Base-by-base conservation (phyloP, 2,113 vertebrate genomes). In the Columba janthina region DNA sequence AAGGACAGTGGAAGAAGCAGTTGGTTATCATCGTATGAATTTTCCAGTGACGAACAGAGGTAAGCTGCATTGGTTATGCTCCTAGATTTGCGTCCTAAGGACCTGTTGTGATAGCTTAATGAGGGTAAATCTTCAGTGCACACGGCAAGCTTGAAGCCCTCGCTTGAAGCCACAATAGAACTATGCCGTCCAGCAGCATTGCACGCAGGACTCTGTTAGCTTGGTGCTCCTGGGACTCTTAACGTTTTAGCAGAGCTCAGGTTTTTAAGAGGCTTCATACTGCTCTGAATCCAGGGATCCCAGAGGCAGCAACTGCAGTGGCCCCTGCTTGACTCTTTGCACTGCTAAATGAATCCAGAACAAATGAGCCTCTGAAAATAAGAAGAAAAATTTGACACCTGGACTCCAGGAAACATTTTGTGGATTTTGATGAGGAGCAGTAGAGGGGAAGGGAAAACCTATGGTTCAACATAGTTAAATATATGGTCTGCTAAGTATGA, bases 311-410 rank as follows among this genome's bases (percentile, higher is more conserved):
- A 36, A 90, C 70, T 84, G 79, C 72, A 72, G 65, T 84, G 88
- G 93, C 95, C 94, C 66, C 88, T 90, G 86, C 88, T 34, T 95
- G 90, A 94, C 83, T 95, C 91, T 29, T 50, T 66, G 77, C 13
- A 0, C 48, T 85, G 85, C 80, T 96, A 85, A 96, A 92, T 54
- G 86, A 88, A 93, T 78, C 85, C 95, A 96, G 94, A 96, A 95
- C 90, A 94, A 94, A 95, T 20, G 83, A 78, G 91, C 82, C 94
- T 89, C 88, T 90, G 85, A 94, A 93, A 96, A 96, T 40, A 76
- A 67, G 72, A 76, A 58, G 85, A 77, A 96, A 94, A 93, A 96
- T 92, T 86, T 95, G 89, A 96, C 95, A 85, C 93, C 93, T 95
- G 74, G 76, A 29, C 58, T 96, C 64, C 15, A 81, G 96, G 91